Base-by-base conservation (phyloP, 2,888 invertebrate genomes). In the Aethes cnicana region DNA sequence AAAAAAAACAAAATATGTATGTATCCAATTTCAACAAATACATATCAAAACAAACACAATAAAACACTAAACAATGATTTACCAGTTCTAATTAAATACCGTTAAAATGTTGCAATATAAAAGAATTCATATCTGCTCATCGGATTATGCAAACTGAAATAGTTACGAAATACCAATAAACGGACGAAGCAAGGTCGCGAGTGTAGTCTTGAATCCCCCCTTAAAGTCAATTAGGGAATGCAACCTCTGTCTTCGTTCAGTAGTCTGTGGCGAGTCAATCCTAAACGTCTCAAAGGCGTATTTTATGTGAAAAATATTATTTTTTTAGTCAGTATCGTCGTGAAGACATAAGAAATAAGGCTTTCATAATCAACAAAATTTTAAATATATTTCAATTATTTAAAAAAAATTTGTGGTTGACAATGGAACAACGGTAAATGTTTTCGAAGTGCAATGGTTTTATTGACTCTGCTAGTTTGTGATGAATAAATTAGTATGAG, bases 401-500 rank as follows among this genome's bases (percentile, higher is more conserved):
- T 17, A 23, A 11, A 18, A 4, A 8, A 37, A 17, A 12, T 21
- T 30, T n/a, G 6, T 3, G 11, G 32, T 18, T n/a, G n/a, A n/a
- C n/a, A 9, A 44, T 50, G 50, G 49, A 43, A 33, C 16, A 35
- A 28, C 41, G 46, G 25, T 47, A 48, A 42, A 9, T 37, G 18
- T 32, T 53, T 33, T 54, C 48, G 32, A 54, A 56, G 56, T 58
- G 46, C 43, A 39, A 59, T 56, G 55, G 53, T 63, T 66, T 66
- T 46, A 48, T 67, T 44, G 49, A 62, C 72, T 76, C 75, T 61
- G 41, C 68, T 76, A 63, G 62, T 75, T 77, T 72, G 73, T 77
- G 71, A 42, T 42, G 54, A 49, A 49, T 73, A 77, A 77, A 76
- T 76, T 74, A 63, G 67, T 59, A 57, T 63, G 72, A 74, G 69